phyloP scores from a whole-genome alignment of 2,888 invertebrate genomes.

The Drepanosiphum platanoidis region DNA sequence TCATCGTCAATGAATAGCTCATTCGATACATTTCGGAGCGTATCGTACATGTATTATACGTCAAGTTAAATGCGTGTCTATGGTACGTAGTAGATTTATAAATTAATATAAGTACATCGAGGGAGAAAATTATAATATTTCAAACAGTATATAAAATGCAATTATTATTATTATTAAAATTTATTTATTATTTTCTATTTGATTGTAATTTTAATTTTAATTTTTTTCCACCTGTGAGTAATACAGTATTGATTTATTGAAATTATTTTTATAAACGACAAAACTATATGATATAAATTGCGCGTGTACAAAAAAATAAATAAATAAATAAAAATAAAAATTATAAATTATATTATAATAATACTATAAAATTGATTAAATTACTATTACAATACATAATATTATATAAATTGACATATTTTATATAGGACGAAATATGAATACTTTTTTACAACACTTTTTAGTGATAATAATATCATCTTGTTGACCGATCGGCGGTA shows the following conservation, averaged over 20 bases:
- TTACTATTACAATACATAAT: conserved; percentile 11
- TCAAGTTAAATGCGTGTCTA: too few relatives aligned
- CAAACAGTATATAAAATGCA: conserved; percentile 22
- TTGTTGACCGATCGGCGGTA: not conserved
- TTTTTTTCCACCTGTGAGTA: not conserved
- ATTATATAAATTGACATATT: conserved; percentile 15
- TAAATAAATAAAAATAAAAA: not conserved
- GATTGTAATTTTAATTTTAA: not conserved
- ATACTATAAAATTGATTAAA: conserved; percentile 26
- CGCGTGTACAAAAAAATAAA: conserved; percentile 28
- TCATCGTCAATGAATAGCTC: conserved; percentile 17
- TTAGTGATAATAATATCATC: not conserved
- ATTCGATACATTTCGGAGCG: conserved; percentile 9
- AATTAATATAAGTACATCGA: not conserved
- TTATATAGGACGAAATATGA: conserved; percentile 27
- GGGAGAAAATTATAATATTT: not conserved
- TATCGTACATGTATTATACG: not conserved
- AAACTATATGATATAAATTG: conserved; percentile 25
- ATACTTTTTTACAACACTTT: conserved; percentile 29
- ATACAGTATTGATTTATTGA: conserved; percentile 17
- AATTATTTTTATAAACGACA: conserved; percentile 49
- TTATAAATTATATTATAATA: not conserved
- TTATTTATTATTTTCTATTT: not conserved
- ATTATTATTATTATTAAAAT: conserved; percentile 42
- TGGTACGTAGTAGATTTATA: not conserved